Evolutionary conservation across 2,797 vertebrate genomes (phyloP).

Genomic region (Chaunax sp.): DNA sequence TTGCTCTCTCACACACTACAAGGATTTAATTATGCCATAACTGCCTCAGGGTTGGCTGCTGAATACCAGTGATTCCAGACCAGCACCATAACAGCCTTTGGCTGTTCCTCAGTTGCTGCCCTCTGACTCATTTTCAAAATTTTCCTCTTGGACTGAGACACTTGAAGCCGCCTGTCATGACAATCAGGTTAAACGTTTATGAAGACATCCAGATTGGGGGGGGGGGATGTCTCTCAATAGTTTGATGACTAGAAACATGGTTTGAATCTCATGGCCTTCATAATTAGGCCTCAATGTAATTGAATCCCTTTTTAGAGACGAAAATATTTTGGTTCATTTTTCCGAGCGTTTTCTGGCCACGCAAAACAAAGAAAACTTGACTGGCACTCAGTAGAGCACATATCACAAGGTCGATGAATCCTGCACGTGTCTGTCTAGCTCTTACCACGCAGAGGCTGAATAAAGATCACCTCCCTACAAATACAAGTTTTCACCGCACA

Average conservation of each 20-base stretch:
- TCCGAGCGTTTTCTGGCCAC: neutral
- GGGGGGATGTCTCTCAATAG: neutral
- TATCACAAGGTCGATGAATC: too few relatives aligned
- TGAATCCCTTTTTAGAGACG: neutral
- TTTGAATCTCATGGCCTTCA: neutral
- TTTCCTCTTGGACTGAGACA: constrained; percentile 17
- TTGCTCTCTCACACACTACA: constrained; percentile 36
- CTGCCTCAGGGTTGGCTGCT: constrained; percentile 56
- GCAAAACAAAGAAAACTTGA: neutral
- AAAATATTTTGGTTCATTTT: neutral
- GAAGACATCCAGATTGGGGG: neutral
- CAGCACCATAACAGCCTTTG: constrained; percentile 60
- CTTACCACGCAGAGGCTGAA: too few relatives aligned
- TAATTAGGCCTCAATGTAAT: neutral
- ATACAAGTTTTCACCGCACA: too few relatives aligned
- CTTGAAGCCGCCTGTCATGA: constrained; percentile 8
- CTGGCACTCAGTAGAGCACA: too few relatives aligned
- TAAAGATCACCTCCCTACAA: too few relatives aligned
- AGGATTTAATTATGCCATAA: constrained; percentile 71
- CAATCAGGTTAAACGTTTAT: constrained; percentile 10
- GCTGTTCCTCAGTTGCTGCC: constrained; percentile 29
- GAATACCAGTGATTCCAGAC: constrained; percentile 68
- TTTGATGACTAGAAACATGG: neutral
- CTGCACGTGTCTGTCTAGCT: too few relatives aligned
- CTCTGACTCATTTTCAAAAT: constrained; percentile 20